Evolutionary conservation across 2,797 vertebrate genomes (phyloP).

Genomic region (Labroides dimidiatus): DNA sequence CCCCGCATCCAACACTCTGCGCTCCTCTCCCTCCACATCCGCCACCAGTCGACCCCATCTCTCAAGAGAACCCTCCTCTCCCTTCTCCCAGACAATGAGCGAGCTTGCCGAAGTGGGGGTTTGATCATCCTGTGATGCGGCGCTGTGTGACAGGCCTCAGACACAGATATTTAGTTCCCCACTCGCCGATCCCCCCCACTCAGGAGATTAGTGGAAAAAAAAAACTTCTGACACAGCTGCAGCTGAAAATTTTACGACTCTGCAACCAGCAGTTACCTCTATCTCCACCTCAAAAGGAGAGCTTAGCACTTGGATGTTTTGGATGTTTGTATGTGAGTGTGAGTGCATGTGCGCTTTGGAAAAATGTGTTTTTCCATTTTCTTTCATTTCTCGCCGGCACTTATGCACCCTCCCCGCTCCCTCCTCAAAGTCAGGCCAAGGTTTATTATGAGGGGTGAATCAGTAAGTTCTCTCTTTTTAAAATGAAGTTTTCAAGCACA

Average conservation of each 20-base stretch:
- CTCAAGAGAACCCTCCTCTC: conserved; percentile 56
- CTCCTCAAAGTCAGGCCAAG: conserved; percentile 55
- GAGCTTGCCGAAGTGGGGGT: conserved; percentile 59
- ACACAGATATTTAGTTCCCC: conserved; percentile 75
- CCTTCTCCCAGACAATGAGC: conserved; percentile 67
- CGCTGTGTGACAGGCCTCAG: conserved; percentile 74
- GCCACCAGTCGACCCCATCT: conserved; percentile 34
- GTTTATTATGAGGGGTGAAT: conserved; percentile 62
- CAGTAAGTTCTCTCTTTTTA: conserved; percentile 49
- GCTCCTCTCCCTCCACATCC: conserved; percentile 50
- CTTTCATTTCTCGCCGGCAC: conserved; percentile 37
- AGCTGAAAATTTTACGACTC: conserved; percentile 62
- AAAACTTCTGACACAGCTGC: conserved; percentile 71
- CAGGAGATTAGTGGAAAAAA: conserved; percentile 72
- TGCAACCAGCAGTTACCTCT: conserved; percentile 45
- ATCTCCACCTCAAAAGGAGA: conserved; percentile 36
- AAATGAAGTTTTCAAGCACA: conserved; percentile 60
- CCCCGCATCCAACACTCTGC: conserved; percentile 63
- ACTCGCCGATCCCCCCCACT: conserved; percentile 66
- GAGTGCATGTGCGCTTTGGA: conserved; percentile 28
- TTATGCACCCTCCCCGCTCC: conserved; percentile 9
- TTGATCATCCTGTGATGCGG: conserved; percentile 75
- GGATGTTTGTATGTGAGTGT: conserved; percentile 43
- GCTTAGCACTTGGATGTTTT: conserved; percentile 14
- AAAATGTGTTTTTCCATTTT: conserved; percentile 54